These are phyloP conservation scores for Drosophila novamexicana DNA, from an alignment of 1,140 invertebrate genomes.

Conservation along the genomic window DNA sequence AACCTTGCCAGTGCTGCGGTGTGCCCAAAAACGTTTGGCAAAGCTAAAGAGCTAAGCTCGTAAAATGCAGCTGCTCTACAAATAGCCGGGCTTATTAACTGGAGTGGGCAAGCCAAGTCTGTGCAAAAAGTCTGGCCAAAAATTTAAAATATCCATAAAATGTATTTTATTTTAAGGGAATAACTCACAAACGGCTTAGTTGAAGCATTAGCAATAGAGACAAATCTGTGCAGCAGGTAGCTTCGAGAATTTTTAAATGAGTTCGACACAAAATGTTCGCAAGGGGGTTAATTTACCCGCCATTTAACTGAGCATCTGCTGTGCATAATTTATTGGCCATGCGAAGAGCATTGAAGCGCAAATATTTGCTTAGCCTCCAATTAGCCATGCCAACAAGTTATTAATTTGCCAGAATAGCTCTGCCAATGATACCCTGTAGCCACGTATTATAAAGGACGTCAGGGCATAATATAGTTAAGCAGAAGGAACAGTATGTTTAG, in stretches of 20 bases:
- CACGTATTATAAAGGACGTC: neutral
- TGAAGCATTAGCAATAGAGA: neutral
- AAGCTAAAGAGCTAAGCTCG: slow-evolving; percentile 45
- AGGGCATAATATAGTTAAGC: neutral
- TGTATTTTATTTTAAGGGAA: neutral
- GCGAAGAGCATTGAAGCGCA: slow-evolving; percentile 33
- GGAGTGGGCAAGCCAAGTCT: neutral
- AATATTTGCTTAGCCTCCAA: slow-evolving; percentile 58
- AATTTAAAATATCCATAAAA: neutral
- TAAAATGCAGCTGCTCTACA: slow-evolving; percentile 41
- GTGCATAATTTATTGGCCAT: slow-evolving; percentile 7
- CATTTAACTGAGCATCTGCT: slow-evolving; percentile 1
- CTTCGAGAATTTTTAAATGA: neutral
- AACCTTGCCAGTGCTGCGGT: slow-evolving; percentile 43
- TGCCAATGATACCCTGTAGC: neutral
- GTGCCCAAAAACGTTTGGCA: slow-evolving; percentile 42
- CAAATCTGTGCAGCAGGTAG: neutral
- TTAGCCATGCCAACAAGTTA: slow-evolving; percentile 50
- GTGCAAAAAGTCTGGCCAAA: neutral
- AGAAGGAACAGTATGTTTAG: no score
- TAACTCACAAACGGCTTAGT: neutral
- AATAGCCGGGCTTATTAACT: slow-evolving; percentile 45
- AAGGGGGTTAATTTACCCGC: neutral
- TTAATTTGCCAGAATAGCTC: slow-evolving; percentile 33
- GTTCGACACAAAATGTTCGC: no score